Percentiles rank a stretch among this genome's conserved stretches.
Evolutionary conservation across 2,113 vertebrate species (phyloP).

Genomic region (Ochotona princeps): DNA sequence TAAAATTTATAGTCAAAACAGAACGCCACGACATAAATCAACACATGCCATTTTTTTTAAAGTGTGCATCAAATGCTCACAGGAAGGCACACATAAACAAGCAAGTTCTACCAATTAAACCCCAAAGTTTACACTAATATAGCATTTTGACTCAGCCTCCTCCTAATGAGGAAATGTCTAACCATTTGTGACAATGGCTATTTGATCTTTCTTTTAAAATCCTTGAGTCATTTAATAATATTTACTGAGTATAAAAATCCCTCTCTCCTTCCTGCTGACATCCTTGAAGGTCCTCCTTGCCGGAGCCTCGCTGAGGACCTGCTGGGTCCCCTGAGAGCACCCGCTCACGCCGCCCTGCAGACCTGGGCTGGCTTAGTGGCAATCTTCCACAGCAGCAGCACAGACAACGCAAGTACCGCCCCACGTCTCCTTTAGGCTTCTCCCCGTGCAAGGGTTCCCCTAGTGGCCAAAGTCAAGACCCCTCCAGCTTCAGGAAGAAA

Average conservation of each 20-base stretch:
- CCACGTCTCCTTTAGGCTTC: not conserved
- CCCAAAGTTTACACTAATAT: slow-evolving; percentile 17
- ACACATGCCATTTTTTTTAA: slow-evolving; percentile 57
- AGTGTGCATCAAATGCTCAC: slow-evolving; percentile 38
- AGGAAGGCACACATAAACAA: slow-evolving; percentile 50
- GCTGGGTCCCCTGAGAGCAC: not conserved
- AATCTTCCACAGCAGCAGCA: not conserved
- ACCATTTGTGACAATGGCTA: not conserved
- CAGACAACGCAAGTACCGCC: not conserved
- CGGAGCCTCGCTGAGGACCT: slow-evolving; percentile 18
- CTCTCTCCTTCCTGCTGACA: slow-evolving; percentile 34
- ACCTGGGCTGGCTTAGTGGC: not conserved
- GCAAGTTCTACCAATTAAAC: slow-evolving; percentile 36
- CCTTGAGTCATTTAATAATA: slow-evolving; percentile 37
- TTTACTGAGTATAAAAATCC: slow-evolving; percentile 18
- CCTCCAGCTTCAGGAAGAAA: not conserved
- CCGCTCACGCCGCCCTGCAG: not conserved
- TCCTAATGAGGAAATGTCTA: not conserved
- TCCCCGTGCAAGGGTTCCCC: not conserved
- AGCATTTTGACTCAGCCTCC: not conserved
- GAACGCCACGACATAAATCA: slow-evolving; percentile 42
- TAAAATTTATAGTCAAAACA: slow-evolving; percentile 55
- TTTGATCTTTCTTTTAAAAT: slow-evolving; percentile 35
- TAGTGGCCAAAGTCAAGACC: not conserved
- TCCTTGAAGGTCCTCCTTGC: slow-evolving; percentile 7